phyloP scores from a whole-genome alignment of 2,888 invertebrate genomes.

The Monopis laevigella region DNA sequence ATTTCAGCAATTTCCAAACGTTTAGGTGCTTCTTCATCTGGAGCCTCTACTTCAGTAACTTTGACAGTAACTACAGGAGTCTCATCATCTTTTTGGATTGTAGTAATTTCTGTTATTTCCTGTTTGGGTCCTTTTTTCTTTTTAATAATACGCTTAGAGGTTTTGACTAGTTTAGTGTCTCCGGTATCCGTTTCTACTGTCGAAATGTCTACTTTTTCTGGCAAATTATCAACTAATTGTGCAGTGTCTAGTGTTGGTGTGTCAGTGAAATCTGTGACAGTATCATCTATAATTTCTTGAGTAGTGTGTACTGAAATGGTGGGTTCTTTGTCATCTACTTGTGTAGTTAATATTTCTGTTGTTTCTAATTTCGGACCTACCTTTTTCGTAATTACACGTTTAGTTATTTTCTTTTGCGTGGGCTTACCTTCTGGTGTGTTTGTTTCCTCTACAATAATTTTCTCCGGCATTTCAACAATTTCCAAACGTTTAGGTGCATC shows the following conservation, averaged over 20 bases:
- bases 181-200: conserved; percentile 27
- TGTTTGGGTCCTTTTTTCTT: conserved; percentile 12
- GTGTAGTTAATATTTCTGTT: conserved; percentile 28
- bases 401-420: conserved; percentile 17
- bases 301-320: conserved; percentile 26
- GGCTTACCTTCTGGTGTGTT: conserved; percentile 22
- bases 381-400: conserved; percentile 26
- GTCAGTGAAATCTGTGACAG: neutral
- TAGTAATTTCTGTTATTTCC: conserved; percentile 14
- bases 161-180: conserved; percentile 15
- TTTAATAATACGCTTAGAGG: conserved; percentile 28
- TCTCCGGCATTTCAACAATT: neutral
- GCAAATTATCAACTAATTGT: conserved; percentile 27
- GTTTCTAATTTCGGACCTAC: conserved; percentile 30
- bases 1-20: conserved; percentile 12
- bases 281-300: conserved; percentile 21
- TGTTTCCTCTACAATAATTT: neutral
- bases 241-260: neutral
- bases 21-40: conserved; percentile 13
- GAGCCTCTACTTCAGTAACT: conserved; percentile 13
- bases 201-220: conserved; percentile 35
- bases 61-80: conserved; percentile 24
- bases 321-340: conserved; percentile 28
- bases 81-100: conserved; percentile 28
- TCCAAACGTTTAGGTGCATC: conserved; percentile 1